Evolutionary conservation across 30 jellyfish, hydroid and myxozoan species (phyloP).

Genomic region (Catostylus mosaicus): DNA sequence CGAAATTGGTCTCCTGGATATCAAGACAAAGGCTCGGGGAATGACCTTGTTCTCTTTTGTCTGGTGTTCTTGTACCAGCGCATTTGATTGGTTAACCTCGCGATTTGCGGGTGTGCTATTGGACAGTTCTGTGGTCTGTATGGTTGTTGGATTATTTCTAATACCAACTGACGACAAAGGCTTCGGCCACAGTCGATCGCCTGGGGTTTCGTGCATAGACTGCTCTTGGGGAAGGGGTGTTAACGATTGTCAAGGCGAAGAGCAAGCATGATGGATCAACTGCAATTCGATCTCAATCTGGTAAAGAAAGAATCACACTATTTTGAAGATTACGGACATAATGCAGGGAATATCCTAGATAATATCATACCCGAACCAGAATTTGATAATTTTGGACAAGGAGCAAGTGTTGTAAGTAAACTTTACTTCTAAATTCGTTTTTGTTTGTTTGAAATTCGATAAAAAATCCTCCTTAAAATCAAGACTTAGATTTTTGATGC

Average conservation of each 20-base stretch:
- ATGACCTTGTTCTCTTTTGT: slow-evolving; percentile 43
- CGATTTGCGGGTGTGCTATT: slow-evolving; percentile 8
- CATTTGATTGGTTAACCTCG: slow-evolving; percentile 48
- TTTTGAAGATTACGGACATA: slow-evolving; percentile 91
- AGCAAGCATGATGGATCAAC: slow-evolving; percentile 61
- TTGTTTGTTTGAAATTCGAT: not conserved
- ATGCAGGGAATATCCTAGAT: slow-evolving; percentile 84
- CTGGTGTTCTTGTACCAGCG: slow-evolving; percentile 15
- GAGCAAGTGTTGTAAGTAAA: slow-evolving; percentile 72
- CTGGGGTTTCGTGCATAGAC: slow-evolving; percentile 56
- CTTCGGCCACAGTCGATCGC: slow-evolving; percentile 29
- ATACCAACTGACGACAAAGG: slow-evolving; percentile 21
- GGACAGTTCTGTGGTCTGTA: slow-evolving; percentile 36
- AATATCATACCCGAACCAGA: slow-evolving; percentile 89
- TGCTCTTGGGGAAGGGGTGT: slow-evolving; percentile 53
- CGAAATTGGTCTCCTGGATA: slow-evolving; percentile 40
- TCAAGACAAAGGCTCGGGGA: slow-evolving; percentile 32
- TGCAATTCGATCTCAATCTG: slow-evolving; percentile 83
- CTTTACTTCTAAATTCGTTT: not conserved
- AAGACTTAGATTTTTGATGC: no score
- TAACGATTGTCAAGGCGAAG: not conserved
- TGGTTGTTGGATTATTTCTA: slow-evolving; percentile 33
- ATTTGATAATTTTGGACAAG: slow-evolving; percentile 81
- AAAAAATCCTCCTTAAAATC: not conserved
- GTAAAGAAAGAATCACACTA: slow-evolving; percentile 84